Percentiles rank a stretch among this genome's conserved stretches.
Evolutionary conservation across 2,888 invertebrate species (phyloP).

Genomic region (Neoitamus cyanurus): DNA sequence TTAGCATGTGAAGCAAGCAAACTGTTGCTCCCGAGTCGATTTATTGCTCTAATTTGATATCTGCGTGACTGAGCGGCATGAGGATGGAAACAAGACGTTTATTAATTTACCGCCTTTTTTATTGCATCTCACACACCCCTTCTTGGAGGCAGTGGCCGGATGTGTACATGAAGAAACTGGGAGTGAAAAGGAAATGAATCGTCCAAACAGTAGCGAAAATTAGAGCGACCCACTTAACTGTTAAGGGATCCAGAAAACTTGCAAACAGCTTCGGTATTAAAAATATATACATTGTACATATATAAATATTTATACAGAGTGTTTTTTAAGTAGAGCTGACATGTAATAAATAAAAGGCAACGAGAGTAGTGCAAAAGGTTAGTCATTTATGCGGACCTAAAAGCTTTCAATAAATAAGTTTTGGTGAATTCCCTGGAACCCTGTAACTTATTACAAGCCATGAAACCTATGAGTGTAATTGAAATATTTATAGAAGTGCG

Average conservation of each 20-base stretch:
- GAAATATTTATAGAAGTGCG: too few relatives aligned
- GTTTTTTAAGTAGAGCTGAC: too few relatives aligned
- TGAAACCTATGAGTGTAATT: too few relatives aligned
- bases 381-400: too few relatives aligned
- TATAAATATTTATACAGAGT: too few relatives aligned
- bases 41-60: constrained; percentile 8
- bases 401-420: too few relatives aligned
- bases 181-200: background rate
- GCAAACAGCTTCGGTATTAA: background rate
- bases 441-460: too few relatives aligned
- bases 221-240: background rate
- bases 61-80: constrained; percentile 16
- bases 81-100: constrained; percentile 11
- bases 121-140: background rate
- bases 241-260: background rate
- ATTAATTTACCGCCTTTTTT: constrained; percentile 35
- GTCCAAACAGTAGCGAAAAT: background rate
- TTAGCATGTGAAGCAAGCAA: constrained; percentile 12
- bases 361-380: too few relatives aligned
- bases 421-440: too few relatives aligned
- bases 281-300: too few relatives aligned
- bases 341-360: too few relatives aligned
- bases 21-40: constrained; percentile 28
- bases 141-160: background rate
- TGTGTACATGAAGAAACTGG: background rate